Evolutionary conservation across 2,888 invertebrate genomes (phyloP), one percentile per base, ranked within the genome.

Genomic region (Leptinotarsa tumamoca): DNA sequence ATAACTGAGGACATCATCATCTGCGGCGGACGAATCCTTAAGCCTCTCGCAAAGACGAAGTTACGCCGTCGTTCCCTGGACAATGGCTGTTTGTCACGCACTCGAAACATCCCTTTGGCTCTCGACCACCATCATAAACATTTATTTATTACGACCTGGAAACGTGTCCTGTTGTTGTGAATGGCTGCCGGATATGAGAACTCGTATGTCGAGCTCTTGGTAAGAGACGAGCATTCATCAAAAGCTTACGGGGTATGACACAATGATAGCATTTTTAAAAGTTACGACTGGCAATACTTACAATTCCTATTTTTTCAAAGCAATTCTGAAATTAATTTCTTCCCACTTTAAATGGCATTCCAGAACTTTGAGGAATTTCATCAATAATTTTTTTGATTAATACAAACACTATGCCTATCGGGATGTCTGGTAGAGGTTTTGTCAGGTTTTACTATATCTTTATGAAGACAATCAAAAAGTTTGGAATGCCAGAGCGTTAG

Each of bases 81-180:
- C 82, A 81, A 83, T 81, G 78, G 80, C 74, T 79, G 79, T 82
- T 83, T 81, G 81, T 82, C 82, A 82, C 81, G 81, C 79, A 80
- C 80, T 83, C 75, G 75, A 81, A 43, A 75, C 72, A 78, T 75
- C 77, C 76, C 71, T 76, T 68, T 58, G 50, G 70, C 72, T 71
- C 72, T 79, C 73, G 66, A 79, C 79, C 72, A 74, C 73, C 78
- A 74, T 74, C 73, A 77, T 75, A 75, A 70, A 75, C 79, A 76
- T 77, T 79, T 80, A 80, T 81, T 80, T 80, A 80, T 75, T 69
- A 71, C 72, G 69, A 76, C 67, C 69, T 71, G 72, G 52, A 74
- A 74, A 79, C 73, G 73, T 72, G 79, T 66, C 63, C 15, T 63
- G 69, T 58, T 74, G 75, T 68, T 49, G 75, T 75, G 63, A 68